Evolutionary conservation across 2,888 invertebrate species (phyloP).

Genomic region (Eucriotettix oculatus): DNA sequence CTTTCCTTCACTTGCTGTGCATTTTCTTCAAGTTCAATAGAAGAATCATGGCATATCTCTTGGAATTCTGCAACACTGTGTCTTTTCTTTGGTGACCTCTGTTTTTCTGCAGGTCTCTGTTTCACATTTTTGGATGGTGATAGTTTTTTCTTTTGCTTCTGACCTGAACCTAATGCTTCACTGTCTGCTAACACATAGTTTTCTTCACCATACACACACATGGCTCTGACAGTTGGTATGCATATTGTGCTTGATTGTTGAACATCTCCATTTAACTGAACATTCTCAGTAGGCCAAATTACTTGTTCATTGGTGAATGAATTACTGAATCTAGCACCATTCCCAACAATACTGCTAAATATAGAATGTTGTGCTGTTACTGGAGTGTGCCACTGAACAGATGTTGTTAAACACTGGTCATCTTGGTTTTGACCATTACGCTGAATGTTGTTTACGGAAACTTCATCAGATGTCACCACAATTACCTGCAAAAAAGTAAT

Average conservation of each 20-base stretch:
- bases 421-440: slow-evolving; percentile 15
- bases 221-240: background rate
- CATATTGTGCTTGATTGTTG: background rate
- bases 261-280: slow-evolving; percentile 20
- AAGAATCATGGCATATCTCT: slow-evolving; percentile 28
- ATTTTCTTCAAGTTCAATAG: slow-evolving; percentile 52
- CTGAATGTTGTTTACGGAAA: background rate
- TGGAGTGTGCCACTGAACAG: slow-evolving; percentile 45
- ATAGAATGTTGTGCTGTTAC: slow-evolving; percentile 29
- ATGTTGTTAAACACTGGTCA: slow-evolving; percentile 18
- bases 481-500: slow-evolving; percentile 4
- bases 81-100: background rate
- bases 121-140: background rate
- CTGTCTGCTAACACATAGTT: too few relatives aligned
- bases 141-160: background rate
- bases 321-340: slow-evolving; percentile 22
- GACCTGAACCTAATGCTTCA: background rate
- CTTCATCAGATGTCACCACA: slow-evolving; percentile 4
- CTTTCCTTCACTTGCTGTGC: slow-evolving; percentile 49
- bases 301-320: slow-evolving; percentile 24
- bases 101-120: background rate
- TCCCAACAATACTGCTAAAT: slow-evolving; percentile 24
- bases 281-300: slow-evolving; percentile 48
- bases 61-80: background rate
- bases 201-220: background rate